Base-by-base conservation (phyloP, 2,888 invertebrate genomes). In the Hypolimnas misippus region DNA sequence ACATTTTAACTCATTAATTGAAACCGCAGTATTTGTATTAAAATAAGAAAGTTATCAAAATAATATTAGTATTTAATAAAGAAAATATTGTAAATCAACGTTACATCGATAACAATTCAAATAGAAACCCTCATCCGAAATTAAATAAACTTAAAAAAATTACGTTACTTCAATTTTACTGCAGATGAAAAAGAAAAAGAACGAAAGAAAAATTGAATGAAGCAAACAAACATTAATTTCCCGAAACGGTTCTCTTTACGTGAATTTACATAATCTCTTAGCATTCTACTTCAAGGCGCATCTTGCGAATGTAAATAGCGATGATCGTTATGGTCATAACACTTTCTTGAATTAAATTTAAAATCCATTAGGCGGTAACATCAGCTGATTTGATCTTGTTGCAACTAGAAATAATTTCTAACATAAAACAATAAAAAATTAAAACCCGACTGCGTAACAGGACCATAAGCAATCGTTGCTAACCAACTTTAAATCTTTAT, bases 211-310 rank as follows among this genome's bases (percentile, higher is more conserved):
- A 62, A 57, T 57, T 57, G 42, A 50, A 57, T 31, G 40, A 14
- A 29, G 19, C 25, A 25, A 50, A 31, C 19, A 46, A 17, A 52
- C 57, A 52, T 62, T 44, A 57, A 46, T 57, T 57, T 29, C 44
- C 35, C 25, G 35, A 59, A 61, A 40, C 67, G 35, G 57, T 63
- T 66, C 57, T 57, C 67, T 59, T 57, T 56, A 21, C 40, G 53
- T 52, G 52, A 58, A 64, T 67, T 64, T 67, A 66, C 57, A 57
- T 67, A 62, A 67, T 67, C 59, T 64, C 35, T n/a, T 4, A 38
- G n/a, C n/a, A 38, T 38, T 38, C 35, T 35, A 33, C 33, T 58
- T 21, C 58, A 63, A 40, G 38, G 44, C 31, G 42, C 56, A 53
- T 58, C 46, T 65, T 38, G 42, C 52, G 38, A 51, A 50, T 38